phyloP scores from a whole-genome alignment of 2,113 vertebrate genomes.

The Anolis sagrei region DNA sequence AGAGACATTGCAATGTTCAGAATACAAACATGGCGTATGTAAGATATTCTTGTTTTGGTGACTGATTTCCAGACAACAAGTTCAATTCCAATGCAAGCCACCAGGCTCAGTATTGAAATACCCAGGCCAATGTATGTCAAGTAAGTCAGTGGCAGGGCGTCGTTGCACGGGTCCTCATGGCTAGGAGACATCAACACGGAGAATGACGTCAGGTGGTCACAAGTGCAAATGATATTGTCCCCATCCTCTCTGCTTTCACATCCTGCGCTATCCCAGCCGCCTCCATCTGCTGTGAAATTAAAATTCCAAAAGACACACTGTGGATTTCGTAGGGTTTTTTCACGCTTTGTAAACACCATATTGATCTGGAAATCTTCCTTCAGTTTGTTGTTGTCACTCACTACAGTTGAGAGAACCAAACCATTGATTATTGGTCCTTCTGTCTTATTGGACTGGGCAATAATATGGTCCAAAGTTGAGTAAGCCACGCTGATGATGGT shows the following conservation, averaged over 20 bases:
- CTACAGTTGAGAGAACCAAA: slow-evolving; percentile 78
- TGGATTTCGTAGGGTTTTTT: accelerated
- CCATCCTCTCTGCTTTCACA: slow-evolving; percentile 46
- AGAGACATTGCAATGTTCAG: slow-evolving; percentile 86
- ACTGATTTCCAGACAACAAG: slow-evolving; percentile 84
- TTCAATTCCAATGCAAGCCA: slow-evolving; percentile 82
- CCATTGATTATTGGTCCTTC: slow-evolving; percentile 46
- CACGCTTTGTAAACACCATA: slow-evolving; percentile 74
- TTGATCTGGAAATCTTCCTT: slow-evolving; percentile 57
- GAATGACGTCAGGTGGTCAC: slow-evolving; percentile 86
- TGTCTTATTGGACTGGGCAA: accelerated
- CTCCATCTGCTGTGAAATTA: not conserved
- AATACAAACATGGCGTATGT: slow-evolving; percentile 86
- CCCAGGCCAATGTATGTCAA: slow-evolving; percentile 81
- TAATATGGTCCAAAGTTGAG: slow-evolving; percentile 67
- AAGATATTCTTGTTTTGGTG: slow-evolving; percentile 85
- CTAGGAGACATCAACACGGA: slow-evolving; percentile 85
- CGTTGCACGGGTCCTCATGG: accelerated
- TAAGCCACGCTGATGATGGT: slow-evolving; percentile 77
- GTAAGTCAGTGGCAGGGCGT: slow-evolving; percentile 52
- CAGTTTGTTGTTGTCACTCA: slow-evolving; percentile 47
- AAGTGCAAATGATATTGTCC: slow-evolving; percentile 74
- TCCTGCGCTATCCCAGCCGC: slow-evolving; percentile 71
- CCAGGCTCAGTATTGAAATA: slow-evolving; percentile 83
- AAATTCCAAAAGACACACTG: slow-evolving; percentile 86